Percentiles rank a stretch among this genome's conserved stretches.
Evolutionary conservation across 2,113 vertebrate genomes (phyloP).

Genomic region (Dasyornis broadbenti): DNA sequence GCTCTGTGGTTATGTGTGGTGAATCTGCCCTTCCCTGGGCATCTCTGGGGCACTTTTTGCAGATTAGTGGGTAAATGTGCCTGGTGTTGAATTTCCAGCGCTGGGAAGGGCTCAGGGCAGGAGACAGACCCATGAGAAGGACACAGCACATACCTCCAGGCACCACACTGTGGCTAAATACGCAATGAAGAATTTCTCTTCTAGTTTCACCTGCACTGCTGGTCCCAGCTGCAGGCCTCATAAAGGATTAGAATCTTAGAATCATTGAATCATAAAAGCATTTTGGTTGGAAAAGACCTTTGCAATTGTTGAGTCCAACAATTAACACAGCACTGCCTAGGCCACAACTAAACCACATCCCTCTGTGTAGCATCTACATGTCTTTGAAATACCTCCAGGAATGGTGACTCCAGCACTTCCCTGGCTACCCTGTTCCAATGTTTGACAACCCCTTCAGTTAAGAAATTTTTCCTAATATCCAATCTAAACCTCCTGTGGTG

Average conservation of each 20-base stretch:
- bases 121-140: neutral
- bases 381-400: neutral
- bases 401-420: neutral
- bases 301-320: neutral
- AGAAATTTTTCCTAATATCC: neutral
- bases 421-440: neutral
- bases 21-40: neutral
- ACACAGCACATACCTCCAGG: rapidly evolving
- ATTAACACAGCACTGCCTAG: neutral
- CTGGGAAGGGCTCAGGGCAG: neutral
- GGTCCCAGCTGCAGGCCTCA: neutral
- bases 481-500: neutral
- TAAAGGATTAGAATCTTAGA: neutral
- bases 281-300: neutral
- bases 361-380: neutral
- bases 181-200: neutral
- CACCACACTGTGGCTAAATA: neutral
- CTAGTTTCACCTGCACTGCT: neutral
- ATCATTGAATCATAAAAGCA: neutral
- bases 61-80: neutral
- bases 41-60: rapidly evolving
- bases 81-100: neutral
- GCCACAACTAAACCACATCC: neutral
- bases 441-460: neutral
- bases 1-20: rapidly evolving